Conservation (phyloP, 23 tunicate genomes). For the Styela plicata region DNA sequence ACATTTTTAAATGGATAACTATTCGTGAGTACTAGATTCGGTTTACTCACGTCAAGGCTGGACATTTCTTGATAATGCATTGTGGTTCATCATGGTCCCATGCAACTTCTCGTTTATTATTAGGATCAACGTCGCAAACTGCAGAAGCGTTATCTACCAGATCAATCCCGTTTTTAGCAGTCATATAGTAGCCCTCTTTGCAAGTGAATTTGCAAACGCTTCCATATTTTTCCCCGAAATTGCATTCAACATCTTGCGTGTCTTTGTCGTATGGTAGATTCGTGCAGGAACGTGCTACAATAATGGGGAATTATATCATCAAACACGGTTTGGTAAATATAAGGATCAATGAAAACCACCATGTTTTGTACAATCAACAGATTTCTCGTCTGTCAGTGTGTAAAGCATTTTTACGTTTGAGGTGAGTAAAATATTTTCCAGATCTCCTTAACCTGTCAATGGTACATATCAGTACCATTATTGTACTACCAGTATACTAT, state of each 20-base stretch:
- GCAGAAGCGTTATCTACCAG: conserved; percentile 4
- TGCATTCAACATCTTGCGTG: background rate
- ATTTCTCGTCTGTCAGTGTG: too few species aligned
- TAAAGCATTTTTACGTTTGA: too few species aligned
- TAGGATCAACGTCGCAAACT: background rate
- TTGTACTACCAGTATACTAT: too few species aligned
- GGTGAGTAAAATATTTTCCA: too few species aligned
- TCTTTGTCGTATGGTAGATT: conserved; percentile 1
- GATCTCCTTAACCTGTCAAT: too few species aligned
- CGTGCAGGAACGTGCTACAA: conserved; percentile 3
- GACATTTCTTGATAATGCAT: conserved; percentile 14
- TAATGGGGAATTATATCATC: too few species aligned
- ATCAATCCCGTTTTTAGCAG: conserved; percentile 5
- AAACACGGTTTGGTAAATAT: too few species aligned
- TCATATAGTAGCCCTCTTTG: conserved; percentile 7
- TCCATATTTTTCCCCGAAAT: background rate
- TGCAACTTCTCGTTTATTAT: background rate
- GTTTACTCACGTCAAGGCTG: background rate
- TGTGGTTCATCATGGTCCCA: conserved; percentile 4
- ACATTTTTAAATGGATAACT: too few species aligned
- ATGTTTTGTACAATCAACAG: too few species aligned
- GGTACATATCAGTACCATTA: too few species aligned
- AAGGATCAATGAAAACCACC: too few species aligned
- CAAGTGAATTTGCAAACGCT: conserved; percentile 21
- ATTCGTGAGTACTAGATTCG: too few species aligned